Base-by-base conservation (phyloP, 2,797 vertebrate species). In the Picus viridis region DNA sequence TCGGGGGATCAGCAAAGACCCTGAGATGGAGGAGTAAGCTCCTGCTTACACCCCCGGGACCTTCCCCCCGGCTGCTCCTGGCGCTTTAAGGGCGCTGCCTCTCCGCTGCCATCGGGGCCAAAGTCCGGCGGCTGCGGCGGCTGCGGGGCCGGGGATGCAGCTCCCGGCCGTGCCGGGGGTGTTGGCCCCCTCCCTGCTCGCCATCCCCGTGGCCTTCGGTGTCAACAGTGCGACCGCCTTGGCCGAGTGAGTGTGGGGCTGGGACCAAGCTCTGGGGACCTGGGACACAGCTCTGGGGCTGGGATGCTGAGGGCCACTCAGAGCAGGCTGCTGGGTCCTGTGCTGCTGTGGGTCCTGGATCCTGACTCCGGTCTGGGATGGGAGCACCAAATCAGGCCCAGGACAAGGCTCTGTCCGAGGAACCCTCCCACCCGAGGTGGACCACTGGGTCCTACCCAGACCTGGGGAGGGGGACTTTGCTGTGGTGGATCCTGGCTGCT, bases 211-310 rank as follows among this genome's bases (percentile, higher is more conserved):
- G 70, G 98, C 98, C 90, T 98, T 98, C 41, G 92, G 92, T 69
- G 97, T 99, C 97, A 98, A 98, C 93, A 93, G 91, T 19, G 80
- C 94, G 19, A 96, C 98, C 3, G 90, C 93, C 71, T 87, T 98
- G 90, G 98, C 98, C 90, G 98, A 98, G 98, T 99, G 97, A 98
- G 99, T 99, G 61, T 1, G n/a, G 34, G 83, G 12, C 12, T 0
- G 18, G 39, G 20, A 12, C 7, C 6, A 7, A 45, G 49, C 49
- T 51, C 6, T 51, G 49, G 49, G 49, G 49, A 14, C 19, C 12
- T 24, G 49, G 49, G 49, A 24, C 19, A 18, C 23, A 30, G 65
- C 49, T 27, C 20, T 5, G 79, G 67, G 63, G 19, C 2, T 0
- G 29, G 26, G 83, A 12, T n/a, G 75, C 43, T 17, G 59, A 4